Base-by-base conservation (phyloP, 2,888 invertebrate genomes). In the Eretmocerus hayati region DNA sequence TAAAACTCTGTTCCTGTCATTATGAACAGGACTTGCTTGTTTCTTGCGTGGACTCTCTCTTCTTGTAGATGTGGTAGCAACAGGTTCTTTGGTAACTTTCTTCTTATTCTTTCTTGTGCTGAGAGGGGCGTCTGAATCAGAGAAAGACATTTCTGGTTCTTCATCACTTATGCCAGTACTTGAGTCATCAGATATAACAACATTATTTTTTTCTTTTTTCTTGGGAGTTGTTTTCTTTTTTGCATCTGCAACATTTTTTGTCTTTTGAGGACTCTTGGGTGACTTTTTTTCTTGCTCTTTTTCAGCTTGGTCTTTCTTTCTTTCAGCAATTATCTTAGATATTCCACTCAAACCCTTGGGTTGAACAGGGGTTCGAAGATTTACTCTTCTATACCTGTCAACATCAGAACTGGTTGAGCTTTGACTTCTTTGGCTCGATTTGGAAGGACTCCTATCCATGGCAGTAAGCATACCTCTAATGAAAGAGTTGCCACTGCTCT, bases 371-470 rank as follows among this genome's bases (percentile, higher is more conserved):
- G 46, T 31, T 23, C 54, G 48, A 4, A 51, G 22, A 31, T 54
- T 48, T 1, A 46, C 22, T n/a, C 42, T 51, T 1, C 54, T 37
- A 38, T 42, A 51, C 16, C 42, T 52, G 3, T 46, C 44, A 4
- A 23, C 13, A 8, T 19, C 19, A 9, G 6, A 5, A 8, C 5
- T 15, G 8, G 4, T 8, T 15, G 51, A 49, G 18, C 22, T 40
- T 11, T 19, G 44, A 2, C 46, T 48, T 16, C 3, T 44, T 22
- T 54, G 54, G 31, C 54, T 54, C 4, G 45, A 36, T 16, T 52
- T 51, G 15, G 49, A 33, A 3, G 54, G 47, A 26, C 48, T 54
- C n/a, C 45, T 54, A 39, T 54, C 54, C n/a, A 51, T 13, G 15
- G 43, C 20, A 4, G 44, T 44, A 19, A 54, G 30, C 6, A 50